Evolutionary conservation across 1,140 invertebrate genomes (phyloP), one percentile per base, ranked within the genome.

Genomic region (Bombus superbus): DNA sequence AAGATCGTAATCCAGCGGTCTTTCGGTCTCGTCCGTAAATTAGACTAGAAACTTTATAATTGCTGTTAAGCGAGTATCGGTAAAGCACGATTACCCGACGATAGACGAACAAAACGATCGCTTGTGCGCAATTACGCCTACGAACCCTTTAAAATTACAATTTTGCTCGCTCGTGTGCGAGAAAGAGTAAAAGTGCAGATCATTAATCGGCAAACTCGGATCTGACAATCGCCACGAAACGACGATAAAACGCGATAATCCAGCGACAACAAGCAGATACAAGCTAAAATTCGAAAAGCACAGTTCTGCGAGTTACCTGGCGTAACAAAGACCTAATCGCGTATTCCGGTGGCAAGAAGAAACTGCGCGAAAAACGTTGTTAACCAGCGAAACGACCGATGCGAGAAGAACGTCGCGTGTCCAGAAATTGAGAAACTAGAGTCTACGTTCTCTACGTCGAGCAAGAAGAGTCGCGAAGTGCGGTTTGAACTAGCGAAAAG

Each of bases 401-500:
- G 28, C 13, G 25, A 62, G 18, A 68, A 35, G 32, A 38, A 22
- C 32, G 18, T 68, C 18, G 18, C 66, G 69, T 71, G 32, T 73
- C 71, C 11, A 28, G 38, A 18, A 25, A 72, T 35, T 44, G n/a
- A 35, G 42, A 25, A 47, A n/a, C 59, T 5, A 8, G 9, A 25
- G 22, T 40, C 68, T 28, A 35, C 35, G 18, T 69, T 38, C 25
- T 6, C 44, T 1, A 22, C 5, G 73, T 13, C 13, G 18, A 15
- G 8, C 6, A 25, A 18, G 18, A 22, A 22, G 47, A 53, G 47
- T 53, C 18, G 47, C 47, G 10, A 28, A 40, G 64, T 15, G 11
- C 25, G 38, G 44, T 42, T 42, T 47, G 71, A 74, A 25, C 11
- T n/a, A 32, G 73, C 62, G 82, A 59, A 76, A 81, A 71, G 64